A percentile compares a stretch with the other conserved stretches of the same genome.
These are phyloP conservation scores for Callipepla squamata DNA, from an alignment of 2,113 vertebrate genomes.

Conservation along the genomic window DNA sequence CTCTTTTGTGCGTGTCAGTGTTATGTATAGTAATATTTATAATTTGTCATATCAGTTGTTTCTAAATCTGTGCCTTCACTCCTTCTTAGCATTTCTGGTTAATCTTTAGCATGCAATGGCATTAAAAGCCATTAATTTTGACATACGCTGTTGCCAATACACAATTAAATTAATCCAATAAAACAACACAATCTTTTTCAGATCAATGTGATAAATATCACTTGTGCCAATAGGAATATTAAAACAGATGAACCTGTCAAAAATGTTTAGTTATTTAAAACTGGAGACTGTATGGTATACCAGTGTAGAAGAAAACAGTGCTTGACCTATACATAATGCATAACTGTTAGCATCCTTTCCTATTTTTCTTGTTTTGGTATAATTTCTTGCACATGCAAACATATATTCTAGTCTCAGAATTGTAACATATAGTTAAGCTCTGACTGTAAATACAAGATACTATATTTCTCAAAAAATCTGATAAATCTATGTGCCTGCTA, in stretches of 20 bases:
- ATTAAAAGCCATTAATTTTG: slow-evolving; percentile 54
- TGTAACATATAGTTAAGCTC: neutral
- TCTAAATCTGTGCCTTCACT: neutral
- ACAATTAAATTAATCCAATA: slow-evolving; percentile 14
- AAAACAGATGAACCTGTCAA: slow-evolving; percentile 2
- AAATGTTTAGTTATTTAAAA: neutral
- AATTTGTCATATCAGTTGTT: neutral
- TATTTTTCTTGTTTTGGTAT: neutral
- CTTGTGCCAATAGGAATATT: neutral
- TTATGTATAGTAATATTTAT: neutral
- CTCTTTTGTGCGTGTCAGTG: neutral
- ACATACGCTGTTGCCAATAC: neutral
- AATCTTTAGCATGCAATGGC: neutral
- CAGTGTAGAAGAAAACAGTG: neutral
- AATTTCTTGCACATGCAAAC: neutral
- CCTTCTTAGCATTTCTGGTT: neutral
- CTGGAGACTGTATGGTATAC: neutral
- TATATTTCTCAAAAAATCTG: neutral
- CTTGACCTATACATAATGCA: too few species aligned
- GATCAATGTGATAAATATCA: neutral
- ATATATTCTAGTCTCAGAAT: neutral
- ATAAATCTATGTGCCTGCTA: neutral
- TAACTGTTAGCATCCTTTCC: neutral
- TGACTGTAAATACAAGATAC: neutral
- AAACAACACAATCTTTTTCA: neutral